Base-by-base conservation (phyloP, 35 echinoderm and acorn worm species). In the Apostichopus parvimensis region DNA sequence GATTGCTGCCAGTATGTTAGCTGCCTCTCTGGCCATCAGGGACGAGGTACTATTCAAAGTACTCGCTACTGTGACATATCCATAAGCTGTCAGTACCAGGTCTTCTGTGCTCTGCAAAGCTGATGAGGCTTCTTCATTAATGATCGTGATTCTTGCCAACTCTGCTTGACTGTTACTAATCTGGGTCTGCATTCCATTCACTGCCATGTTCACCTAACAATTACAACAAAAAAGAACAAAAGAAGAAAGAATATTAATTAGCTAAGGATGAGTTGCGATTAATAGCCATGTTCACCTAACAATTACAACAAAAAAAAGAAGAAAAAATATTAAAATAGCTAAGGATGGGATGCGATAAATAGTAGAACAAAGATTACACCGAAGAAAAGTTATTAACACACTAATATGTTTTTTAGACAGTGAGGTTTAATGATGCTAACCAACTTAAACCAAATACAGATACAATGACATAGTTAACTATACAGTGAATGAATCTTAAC, bases 1-100 rank as follows among this genome's bases (percentile, higher is more conserved):
- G 25, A 87, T 65, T 25, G 59, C 85, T 87, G 85, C 58, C 18
- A 87, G 85, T 13, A 87, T 56, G 9, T n/a, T 13, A 11, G 17
- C 57, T 59, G 57, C 58, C 57, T 62, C 57, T 71, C 25, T 24
- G 4, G 22, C 25, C 64, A 87, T 62, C 59, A 59, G n/a, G 57
- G 6, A 20, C 6, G 85, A 62, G 28, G 54, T 87, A 14, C 1
- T 11, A 52, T 87, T 87, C 85, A 55, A 87, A 18, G 9, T 28
- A 15, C 56, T 58, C 12, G 85, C 85, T 10, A 87, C 14, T 12
- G 25, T 64, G 18, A 87, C 21, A 58, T 87, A 87, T 25, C 57
- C 52, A 4, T 20, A 5, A 8, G 85, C 85, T 52, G 58, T 9
- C 24, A 58, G 4, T 20, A 8, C 57, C 85, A 87, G 25, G 28